Base-by-base conservation (phyloP, 2,797 vertebrate species). In the Acanthornis magna region DNA sequence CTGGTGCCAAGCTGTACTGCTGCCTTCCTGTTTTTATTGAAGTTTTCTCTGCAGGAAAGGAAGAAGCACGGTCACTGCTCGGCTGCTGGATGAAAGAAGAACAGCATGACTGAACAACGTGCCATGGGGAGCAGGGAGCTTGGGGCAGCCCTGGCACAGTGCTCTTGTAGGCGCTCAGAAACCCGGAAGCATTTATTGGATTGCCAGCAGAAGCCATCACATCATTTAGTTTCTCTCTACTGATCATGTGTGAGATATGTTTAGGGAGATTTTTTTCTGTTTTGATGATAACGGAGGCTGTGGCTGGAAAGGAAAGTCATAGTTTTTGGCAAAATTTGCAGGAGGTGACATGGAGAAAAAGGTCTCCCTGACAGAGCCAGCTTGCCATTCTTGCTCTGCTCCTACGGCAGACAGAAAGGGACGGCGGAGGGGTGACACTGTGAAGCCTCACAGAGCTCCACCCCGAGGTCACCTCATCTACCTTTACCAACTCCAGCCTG, bases 21-120 rank as follows among this genome's bases (percentile, higher is more conserved):
- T 60, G 54, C 87, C 66, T 78, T 85, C 66, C 51, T 54, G 32
- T 8, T 75, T 80, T 85, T n/a, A 48, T 16, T 18, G 3, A 26
- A 38, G 40, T 58, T 72, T 93, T 92, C 70, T 62, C 47, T 77
- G 61, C 38, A 43, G 73, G 74, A 91, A 78, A 48, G 47, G 61
- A 74, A 89, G 76, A 20, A 61, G 57, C 19, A 9, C 2, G 25
- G 47, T 79, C 43, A 55, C 55, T 84, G 29, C 55, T 70, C 7
- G 7, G 40, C 71, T 72, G 47, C 57, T 50, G 54, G 72, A 22
- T 82, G 32, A 42, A 66, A 89, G 45, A 61, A 30, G 23, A 88
- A 22, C 50, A 60, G 18, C 45, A 4, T 10, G 72, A 60, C 3
- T 32, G 50, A 80, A 34, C 34, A 36, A 4, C 0, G 0, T 51